Base-by-base conservation (phyloP, 2,113 vertebrate genomes). In the Pan paniscus region DNA sequence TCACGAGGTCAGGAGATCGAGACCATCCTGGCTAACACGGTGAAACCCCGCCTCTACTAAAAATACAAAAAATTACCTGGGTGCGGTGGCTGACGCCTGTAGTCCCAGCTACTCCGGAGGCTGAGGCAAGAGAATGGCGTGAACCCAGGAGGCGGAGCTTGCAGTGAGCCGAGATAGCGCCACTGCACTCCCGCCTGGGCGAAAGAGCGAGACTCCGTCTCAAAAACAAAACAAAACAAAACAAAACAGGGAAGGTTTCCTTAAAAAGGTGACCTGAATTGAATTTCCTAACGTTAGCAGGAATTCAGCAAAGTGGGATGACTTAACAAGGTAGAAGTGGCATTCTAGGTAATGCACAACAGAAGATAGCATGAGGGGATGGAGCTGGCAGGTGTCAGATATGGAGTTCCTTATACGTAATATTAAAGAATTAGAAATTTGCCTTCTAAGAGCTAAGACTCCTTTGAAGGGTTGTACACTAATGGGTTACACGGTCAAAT, bases 371-470 rank as follows among this genome's bases (percentile, higher is more conserved):
- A 0, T 22, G 1, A 7, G 30, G 27, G 3, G 0, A 38, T 94
- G n/a, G 48, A 32, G 0, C 0, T 22, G n/a, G 3, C 10, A 16
- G 10, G 11, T 80, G 35, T 35, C 22, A 40, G 8, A 30, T 52
- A 23, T 0, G 14, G 1, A 46, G 2, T 46, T 79, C 13, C 8
- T 70, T 75, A 12, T 23, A 8, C 4, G 1, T 7, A 84, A 13
- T 38, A 8, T n/a, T 57, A 78, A 83, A 83, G 38, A 81, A 3
- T 32, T 70, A 13, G 23, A 87, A 46, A 55, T 59, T 94, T 35
- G 87, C 17, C 17, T 32, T 48, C 2, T 23, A 52, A 70, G 10
- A 35, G 22, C 68, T n/a, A 17, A 2, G 6, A 22, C 16, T 82
- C 14, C 43, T 82, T 59, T 48, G 6, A 72, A 59, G 9, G 4